Percentiles rank a stretch among this genome's conserved stretches.
Evolutionary conservation across 1,140 invertebrate genomes (phyloP).

Genomic region (Pantala flavescens): DNA sequence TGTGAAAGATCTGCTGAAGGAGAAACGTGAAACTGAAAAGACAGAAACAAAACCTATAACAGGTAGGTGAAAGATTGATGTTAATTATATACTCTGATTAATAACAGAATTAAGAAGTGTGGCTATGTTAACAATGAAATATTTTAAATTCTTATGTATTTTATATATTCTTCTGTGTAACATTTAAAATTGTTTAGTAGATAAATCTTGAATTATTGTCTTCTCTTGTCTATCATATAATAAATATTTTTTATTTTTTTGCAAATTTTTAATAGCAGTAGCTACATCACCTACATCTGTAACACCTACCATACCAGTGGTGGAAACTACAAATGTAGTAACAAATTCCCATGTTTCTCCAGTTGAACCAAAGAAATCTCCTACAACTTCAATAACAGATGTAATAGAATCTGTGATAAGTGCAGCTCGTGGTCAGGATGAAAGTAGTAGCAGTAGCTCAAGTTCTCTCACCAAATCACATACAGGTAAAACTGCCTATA

Average conservation of each 20-base stretch:
- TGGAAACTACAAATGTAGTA: neutral
- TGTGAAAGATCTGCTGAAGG: slow-evolving; percentile 30
- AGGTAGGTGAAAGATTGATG: neutral
- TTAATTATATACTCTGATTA: too few relatives aligned
- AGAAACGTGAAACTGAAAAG: slow-evolving; percentile 29
- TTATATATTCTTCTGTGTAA: too few relatives aligned
- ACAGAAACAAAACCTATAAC: neutral
- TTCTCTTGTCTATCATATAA: too few relatives aligned
- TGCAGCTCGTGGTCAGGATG: slow-evolving; percentile 33
- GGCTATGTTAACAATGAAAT: too few relatives aligned
- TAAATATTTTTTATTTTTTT: too few relatives aligned
- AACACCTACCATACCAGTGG: neutral
- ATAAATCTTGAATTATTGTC: too few relatives aligned
- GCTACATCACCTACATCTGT: too few relatives aligned
- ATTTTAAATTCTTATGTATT: too few relatives aligned
- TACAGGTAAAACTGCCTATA: slow-evolving; percentile 17
- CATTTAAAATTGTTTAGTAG: too few relatives aligned
- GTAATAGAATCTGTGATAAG: slow-evolving; percentile 48
- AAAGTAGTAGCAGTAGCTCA: slow-evolving; percentile 36
- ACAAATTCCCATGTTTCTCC: slow-evolving; percentile 7
- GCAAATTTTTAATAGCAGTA: too few relatives aligned
- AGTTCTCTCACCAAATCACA: slow-evolving; percentile 29
- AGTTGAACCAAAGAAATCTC: slow-evolving; percentile 12
- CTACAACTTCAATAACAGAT: slow-evolving; percentile 28
- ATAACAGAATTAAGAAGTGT: too few relatives aligned